These are phyloP conservation scores for Lobophora halterata DNA, from an alignment of 2,888 invertebrate species.

Conservation along the genomic window DNA sequence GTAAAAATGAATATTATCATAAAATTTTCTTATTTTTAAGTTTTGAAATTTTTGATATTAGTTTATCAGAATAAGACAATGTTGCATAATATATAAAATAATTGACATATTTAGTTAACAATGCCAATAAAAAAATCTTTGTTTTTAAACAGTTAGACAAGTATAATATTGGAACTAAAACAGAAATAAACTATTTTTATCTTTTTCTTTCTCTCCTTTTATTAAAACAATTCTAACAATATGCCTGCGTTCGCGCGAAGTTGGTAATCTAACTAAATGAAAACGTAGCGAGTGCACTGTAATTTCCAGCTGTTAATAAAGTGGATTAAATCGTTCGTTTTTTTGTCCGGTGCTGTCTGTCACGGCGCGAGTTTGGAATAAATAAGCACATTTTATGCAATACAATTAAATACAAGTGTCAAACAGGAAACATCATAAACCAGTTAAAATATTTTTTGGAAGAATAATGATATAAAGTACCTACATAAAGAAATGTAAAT, in stretches of 20 bases:
- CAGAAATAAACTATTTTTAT: too few relatives aligned
- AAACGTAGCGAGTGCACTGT: slow-evolving; percentile 24
- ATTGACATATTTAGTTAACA: too few relatives aligned
- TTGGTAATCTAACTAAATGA: slow-evolving; percentile 30
- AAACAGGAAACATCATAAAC: too few relatives aligned
- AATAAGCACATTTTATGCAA: slow-evolving; percentile 5
- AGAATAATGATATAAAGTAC: too few relatives aligned
- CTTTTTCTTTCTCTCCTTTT: too few relatives aligned
- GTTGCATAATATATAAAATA: slow-evolving; percentile 8
- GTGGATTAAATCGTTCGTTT: slow-evolving; percentile 23
- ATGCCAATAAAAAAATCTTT: too few relatives aligned
- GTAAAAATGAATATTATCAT: slow-evolving; percentile 31
- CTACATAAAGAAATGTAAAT: too few relatives aligned
- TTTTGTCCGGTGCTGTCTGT: slow-evolving; percentile 18
- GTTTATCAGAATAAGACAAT: slow-evolving; percentile 6
- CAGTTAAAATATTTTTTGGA: too few relatives aligned
- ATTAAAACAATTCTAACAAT: too few relatives aligned
- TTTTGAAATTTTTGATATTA: slow-evolving; percentile 9
- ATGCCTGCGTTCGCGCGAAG: slow-evolving; percentile 4
- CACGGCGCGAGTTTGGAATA: slow-evolving; percentile 5
- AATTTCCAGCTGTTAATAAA: slow-evolving; percentile 32
- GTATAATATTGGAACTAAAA: too few relatives aligned
- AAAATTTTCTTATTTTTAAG: slow-evolving; percentile 23
- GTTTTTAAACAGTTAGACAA: too few relatives aligned
- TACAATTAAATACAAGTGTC: too few relatives aligned